Conservation (phyloP, 2,113 vertebrate genomes). For the Perccottus glenii region DNA sequence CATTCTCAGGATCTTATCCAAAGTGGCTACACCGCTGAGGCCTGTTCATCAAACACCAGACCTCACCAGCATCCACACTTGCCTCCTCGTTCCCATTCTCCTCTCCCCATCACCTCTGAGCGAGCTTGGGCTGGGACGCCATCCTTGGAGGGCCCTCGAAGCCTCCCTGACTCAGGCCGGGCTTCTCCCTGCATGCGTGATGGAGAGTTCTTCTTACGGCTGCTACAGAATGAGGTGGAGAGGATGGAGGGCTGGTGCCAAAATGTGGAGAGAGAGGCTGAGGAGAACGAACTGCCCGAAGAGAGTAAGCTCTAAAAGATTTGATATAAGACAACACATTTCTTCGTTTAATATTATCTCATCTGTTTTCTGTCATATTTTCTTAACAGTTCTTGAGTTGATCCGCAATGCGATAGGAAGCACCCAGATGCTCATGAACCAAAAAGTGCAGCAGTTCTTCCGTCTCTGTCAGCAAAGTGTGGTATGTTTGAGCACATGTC, state of each 20-base stretch:
- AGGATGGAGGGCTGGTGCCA: slow-evolving; percentile 98
- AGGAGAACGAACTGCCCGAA: slow-evolving; percentile 93
- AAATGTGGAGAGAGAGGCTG: slow-evolving; percentile 95
- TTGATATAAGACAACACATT: not conserved
- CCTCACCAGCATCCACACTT: slow-evolving; percentile 77
- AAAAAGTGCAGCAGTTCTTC: slow-evolving; percentile 99
- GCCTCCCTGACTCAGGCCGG: slow-evolving; percentile 92
- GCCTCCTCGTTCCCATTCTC: slow-evolving; percentile 75
- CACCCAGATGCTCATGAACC: slow-evolving; percentile 97
- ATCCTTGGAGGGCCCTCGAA: slow-evolving; percentile 87
- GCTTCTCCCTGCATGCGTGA: slow-evolving; percentile 94
- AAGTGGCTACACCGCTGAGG: slow-evolving; percentile 86
- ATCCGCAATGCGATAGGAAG: slow-evolving; percentile 94
- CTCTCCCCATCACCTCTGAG: slow-evolving; percentile 78
- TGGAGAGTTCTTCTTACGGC: slow-evolving; percentile 94
- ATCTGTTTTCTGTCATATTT: slow-evolving; percentile 15
- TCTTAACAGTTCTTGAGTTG: slow-evolving; percentile 88
- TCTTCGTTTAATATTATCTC: slow-evolving; percentile 6
- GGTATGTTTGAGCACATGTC: slow-evolving; percentile 77
- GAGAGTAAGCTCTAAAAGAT: slow-evolving; percentile 85
- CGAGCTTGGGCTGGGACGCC: slow-evolving; percentile 81
- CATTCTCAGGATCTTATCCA: slow-evolving; percentile 81
- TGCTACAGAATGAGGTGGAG: slow-evolving; percentile 94
- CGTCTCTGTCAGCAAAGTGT: slow-evolving; percentile 98
- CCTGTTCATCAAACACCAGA: slow-evolving; percentile 68